Evolutionary conservation across 2,888 invertebrate genomes (phyloP).

Genomic region (Andrena fulva): DNA sequence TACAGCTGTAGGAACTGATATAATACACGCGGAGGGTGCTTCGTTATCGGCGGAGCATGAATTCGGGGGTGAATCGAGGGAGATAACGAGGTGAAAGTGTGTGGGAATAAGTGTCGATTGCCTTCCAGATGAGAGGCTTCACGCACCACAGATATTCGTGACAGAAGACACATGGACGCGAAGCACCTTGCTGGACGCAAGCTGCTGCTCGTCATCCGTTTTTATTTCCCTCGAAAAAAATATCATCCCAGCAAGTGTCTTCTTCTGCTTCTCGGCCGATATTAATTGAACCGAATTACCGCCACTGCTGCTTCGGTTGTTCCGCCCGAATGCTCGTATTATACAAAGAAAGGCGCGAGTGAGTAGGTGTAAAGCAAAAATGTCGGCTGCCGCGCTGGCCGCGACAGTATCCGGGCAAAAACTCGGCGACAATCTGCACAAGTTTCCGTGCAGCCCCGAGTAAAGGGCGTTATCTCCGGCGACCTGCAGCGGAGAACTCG

Average conservation of each 20-base stretch:
- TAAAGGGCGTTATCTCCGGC: background rate
- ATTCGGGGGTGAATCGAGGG: background rate
- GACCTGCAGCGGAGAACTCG: conserved; percentile 3
- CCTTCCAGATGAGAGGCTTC: background rate
- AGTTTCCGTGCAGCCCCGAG: conserved; percentile 2
- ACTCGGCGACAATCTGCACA: conserved; percentile 2
- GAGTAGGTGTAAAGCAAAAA: background rate
- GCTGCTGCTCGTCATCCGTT: background rate
- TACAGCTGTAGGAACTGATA: no score
- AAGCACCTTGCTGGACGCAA: background rate
- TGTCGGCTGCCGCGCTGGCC: background rate
- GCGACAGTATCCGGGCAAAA: background rate
- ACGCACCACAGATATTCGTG: background rate
- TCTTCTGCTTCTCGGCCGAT: no score
- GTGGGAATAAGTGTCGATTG: background rate
- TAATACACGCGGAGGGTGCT: no score
- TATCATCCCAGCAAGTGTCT: no score
- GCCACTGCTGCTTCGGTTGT: background rate
- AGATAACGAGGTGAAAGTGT: background rate
- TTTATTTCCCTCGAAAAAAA: background rate
- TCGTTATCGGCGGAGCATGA: no score
- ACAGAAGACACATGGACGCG: background rate
- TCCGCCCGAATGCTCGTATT: no score
- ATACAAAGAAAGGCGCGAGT: background rate
- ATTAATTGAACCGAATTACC: background rate